phyloP scores from a whole-genome alignment of 2,113 vertebrate species.

The Alligator sinensis region DNA sequence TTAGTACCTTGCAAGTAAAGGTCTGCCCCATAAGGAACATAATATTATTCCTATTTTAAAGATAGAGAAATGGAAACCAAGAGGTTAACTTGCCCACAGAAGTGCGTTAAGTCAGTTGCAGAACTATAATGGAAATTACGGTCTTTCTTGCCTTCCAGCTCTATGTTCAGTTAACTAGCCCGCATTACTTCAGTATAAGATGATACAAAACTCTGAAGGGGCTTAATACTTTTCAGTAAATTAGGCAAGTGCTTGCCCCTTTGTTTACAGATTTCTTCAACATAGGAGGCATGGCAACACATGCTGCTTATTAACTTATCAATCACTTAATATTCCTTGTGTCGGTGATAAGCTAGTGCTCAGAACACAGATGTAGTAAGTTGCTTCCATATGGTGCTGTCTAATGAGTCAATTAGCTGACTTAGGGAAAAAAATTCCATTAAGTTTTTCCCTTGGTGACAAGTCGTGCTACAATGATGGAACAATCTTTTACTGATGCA shows the following conservation, averaged over 20 bases:
- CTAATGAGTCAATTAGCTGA: constrained; percentile 58
- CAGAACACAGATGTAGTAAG: constrained; percentile 59
- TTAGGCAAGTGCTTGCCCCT: constrained; percentile 50
- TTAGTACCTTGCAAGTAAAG: not conserved
- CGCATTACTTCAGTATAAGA: not conserved
- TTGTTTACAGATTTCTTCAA: constrained; percentile 65
- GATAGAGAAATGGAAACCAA: not conserved
- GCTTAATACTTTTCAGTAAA: constrained; percentile 68
- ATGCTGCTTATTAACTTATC: constrained; percentile 63
- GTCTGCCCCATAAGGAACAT: rapidly evolving
- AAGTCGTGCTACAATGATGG: not conserved
- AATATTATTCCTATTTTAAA: not conserved
- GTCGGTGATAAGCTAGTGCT: constrained; percentile 35
- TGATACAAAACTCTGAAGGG: not conserved
- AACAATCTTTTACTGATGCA: not conserved
- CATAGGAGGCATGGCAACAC: not conserved
- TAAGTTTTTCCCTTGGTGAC: not conserved
- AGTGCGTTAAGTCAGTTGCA: rapidly evolving
- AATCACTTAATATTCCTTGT: constrained; percentile 44
- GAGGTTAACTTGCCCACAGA: not conserved
- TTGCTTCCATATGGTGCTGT: constrained; percentile 68
- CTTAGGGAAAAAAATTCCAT: constrained; percentile 6
- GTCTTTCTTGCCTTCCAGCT: not conserved
- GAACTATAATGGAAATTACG: rapidly evolving
- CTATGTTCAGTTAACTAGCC: not conserved